phyloP scores from a whole-genome alignment of 2,113 vertebrate genomes.

The Condylura cristata region DNA sequence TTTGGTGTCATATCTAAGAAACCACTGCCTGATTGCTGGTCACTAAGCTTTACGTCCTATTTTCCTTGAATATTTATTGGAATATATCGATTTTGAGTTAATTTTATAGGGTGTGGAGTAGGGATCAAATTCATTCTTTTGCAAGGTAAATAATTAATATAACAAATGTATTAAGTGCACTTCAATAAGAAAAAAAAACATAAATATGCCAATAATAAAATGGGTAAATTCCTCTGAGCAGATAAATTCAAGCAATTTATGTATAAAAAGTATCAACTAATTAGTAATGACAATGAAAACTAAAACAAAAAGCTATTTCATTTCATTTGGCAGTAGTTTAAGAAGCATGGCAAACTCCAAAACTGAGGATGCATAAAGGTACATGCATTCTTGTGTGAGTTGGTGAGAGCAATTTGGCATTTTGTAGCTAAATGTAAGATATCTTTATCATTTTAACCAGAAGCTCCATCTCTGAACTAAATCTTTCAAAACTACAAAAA shows the following conservation, averaged over 20 bases:
- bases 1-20: neutral
- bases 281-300: conserved; percentile 58
- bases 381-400: neutral
- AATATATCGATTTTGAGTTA: neutral
- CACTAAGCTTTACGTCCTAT: neutral
- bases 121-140: neutral
- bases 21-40: neutral
- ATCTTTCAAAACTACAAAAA: neutral
- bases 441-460: neutral
- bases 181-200: neutral
- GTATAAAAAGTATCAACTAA: conserved; percentile 12
- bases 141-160: neutral
- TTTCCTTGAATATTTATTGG: neutral
- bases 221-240: conserved; percentile 15
- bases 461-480: neutral
- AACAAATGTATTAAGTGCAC: neutral
- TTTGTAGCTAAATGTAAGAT: neutral
- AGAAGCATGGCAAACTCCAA: neutral
- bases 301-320: conserved; percentile 33
- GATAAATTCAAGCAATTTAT: conserved; percentile 13
- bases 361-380: neutral
- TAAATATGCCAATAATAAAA: neutral
- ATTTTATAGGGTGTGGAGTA: neutral
- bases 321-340: neutral
- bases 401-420: neutral